Conservation (phyloP, 2,113 vertebrate species). For the Forbesichthys papilliferus region DNA sequence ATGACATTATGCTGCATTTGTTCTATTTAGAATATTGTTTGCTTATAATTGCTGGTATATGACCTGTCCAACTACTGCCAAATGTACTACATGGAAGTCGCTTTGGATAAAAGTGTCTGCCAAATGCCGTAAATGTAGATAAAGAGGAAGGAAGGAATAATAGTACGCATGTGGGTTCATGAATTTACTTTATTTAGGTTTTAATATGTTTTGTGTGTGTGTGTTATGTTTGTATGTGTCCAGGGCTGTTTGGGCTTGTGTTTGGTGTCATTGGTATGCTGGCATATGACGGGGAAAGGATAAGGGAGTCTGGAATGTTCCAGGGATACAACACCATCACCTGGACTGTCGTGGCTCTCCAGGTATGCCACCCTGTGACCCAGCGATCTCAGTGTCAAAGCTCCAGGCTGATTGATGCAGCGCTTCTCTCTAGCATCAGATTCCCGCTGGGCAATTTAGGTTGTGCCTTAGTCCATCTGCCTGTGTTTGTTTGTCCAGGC, state of each 20-base stretch:
- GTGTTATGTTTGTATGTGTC: constrained; percentile 10
- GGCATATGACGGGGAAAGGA: constrained; percentile 87
- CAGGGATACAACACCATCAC: constrained; percentile 95
- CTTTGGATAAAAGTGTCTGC: no score
- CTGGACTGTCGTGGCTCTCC: constrained; percentile 91
- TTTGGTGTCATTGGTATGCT: constrained; percentile 93
- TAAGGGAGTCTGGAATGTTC: constrained; percentile 90
- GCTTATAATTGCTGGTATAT: no score
- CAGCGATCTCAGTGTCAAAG: background rate
- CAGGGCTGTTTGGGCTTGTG: constrained; percentile 91
- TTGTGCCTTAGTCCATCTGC: constrained; percentile 56
- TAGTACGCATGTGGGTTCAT: background rate
- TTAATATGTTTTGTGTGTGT: background rate
- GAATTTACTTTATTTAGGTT: no score
- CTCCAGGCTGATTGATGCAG: background rate
- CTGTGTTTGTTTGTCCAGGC: constrained; percentile 82
- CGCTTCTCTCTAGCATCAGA: background rate
- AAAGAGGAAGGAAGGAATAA: background rate
- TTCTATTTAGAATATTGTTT: no score
- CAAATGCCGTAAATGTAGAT: background rate
- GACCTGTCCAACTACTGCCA: no score
- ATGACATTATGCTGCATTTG: no score
- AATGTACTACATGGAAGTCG: no score
- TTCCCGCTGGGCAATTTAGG: background rate
- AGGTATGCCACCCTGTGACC: constrained; percentile 75